A percentile compares a stretch with the other conserved stretches of the same genome.
Evolutionary conservation across 2,113 vertebrate species (phyloP).

Genomic region (Anguilla japonica): DNA sequence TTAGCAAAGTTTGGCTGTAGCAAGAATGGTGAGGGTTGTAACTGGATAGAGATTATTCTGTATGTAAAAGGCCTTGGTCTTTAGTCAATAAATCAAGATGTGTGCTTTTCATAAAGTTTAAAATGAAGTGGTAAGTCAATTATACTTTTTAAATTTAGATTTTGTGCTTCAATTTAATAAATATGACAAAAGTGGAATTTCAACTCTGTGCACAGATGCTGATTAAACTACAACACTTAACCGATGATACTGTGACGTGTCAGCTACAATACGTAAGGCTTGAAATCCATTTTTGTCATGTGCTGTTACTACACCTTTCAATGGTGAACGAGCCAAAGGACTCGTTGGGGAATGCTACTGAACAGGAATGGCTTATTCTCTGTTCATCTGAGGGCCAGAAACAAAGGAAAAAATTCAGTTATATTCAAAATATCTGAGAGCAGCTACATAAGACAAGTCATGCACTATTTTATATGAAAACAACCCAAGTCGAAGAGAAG

Average conservation of each 20-base stretch:
- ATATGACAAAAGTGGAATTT: neutral
- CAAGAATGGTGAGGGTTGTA: too few species aligned
- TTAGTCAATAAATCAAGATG: neutral
- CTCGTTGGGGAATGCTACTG: neutral
- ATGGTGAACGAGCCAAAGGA: neutral
- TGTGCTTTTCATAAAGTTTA: neutral
- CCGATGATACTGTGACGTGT: too few species aligned
- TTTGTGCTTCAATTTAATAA: slow-evolving; percentile 16
- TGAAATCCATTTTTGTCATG: neutral
- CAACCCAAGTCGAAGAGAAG: neutral
- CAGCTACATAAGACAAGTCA: neutral
- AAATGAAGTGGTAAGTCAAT: neutral
- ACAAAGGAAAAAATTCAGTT: neutral
- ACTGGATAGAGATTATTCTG: neutral
- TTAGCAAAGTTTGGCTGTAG: too few species aligned
- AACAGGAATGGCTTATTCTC: neutral
- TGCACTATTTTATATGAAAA: neutral
- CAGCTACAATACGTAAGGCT: too few species aligned
- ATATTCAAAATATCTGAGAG: neutral
- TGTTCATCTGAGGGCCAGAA: neutral
- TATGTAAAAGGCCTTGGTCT: neutral
- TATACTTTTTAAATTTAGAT: neutral
- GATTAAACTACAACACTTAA: neutral
- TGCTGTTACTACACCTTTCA: neutral
- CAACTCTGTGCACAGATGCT: neutral